Base-by-base conservation (phyloP, 2,888 invertebrate genomes). In the Barypeithes pellucidus region DNA sequence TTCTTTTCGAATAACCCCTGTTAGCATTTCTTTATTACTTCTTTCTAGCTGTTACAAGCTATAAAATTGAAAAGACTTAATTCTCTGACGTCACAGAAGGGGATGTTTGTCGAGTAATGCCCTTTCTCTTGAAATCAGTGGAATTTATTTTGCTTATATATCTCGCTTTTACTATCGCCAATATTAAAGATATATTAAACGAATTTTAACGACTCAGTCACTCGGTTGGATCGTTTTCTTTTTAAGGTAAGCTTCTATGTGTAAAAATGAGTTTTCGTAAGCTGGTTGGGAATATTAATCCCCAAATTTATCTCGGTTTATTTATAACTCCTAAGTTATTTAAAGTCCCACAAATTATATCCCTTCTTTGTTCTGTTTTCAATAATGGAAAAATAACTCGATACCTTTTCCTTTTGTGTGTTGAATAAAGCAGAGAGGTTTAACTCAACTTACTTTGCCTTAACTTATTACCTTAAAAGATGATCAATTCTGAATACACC, bases 201-300 rank as follows among this genome's bases (percentile, higher is more conserved):
- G 4, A 12, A 12, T 29, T 29, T 52, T 52, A 7, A 14, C 29
- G 52, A 52, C 52, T 29, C 24, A 7, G 22, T 7, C 29, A 29
- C 29, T 29, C 29, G 29, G 22, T n/a, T 7, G 1, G n/a, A 47
- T 12, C 20, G 20, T 20, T 52, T 29, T 52, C 14, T 11, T 52
- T 52, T 52, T 52, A 52, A 52, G 52, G 29, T 52, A 52, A 52
- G 29, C 52, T 29, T 29, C 12, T 47, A 50, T 47, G 29, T 33
- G 14, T 65, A 45, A 45, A 63, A 43, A 52, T 33, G 33, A 33
- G 36, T 36, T 52, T 65, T 52, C n/a, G 8, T 18, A 36, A 54
- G 66, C 22, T 22, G 12, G 52, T 52, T 24, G 7, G 39, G 54
- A 54, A 18, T 36, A 39, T 52, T 66, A 66, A 66, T 66, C 66